Evolutionary conservation across 1,140 invertebrate genomes (phyloP).

Genomic region (Hyles vespertilio): DNA sequence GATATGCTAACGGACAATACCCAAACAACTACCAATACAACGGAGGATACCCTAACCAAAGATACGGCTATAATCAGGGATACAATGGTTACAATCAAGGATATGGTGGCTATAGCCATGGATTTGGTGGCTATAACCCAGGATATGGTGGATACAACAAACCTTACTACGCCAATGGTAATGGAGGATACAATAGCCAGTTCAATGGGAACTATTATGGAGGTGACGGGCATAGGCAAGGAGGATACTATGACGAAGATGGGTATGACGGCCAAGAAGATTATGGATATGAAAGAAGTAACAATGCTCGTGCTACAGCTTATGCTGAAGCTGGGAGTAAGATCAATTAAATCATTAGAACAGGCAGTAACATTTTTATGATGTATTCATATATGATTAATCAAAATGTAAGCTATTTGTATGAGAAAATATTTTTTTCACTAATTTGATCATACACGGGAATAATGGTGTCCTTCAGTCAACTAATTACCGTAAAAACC

Average conservation of each 20-base stretch:
- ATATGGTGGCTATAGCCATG: conserved; percentile 16
- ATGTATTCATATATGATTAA: too few relatives aligned
- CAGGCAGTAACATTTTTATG: too few relatives aligned
- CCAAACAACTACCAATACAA: conserved; percentile 61
- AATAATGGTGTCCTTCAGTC: too few relatives aligned
- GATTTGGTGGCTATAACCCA: conserved; percentile 25
- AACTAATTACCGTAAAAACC: too few relatives aligned
- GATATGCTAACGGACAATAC: conserved; percentile 38
- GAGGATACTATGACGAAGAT: too few relatives aligned
- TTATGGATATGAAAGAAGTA: conserved; percentile 10
- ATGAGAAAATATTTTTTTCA: too few relatives aligned
- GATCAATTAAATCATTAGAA: neutral
- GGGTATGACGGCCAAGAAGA: conserved; percentile 10
- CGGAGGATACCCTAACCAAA: conserved; percentile 22
- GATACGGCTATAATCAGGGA: conserved; percentile 20
- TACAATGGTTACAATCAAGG: conserved; percentile 19
- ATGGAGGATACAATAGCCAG: conserved; percentile 7
- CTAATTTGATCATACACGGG: too few relatives aligned
- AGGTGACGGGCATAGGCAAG: neutral
- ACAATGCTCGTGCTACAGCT: neutral
- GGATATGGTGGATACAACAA: conserved; percentile 48
- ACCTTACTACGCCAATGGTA: conserved; percentile 56
- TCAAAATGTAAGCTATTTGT: too few relatives aligned
- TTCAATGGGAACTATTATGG: conserved; percentile 15
- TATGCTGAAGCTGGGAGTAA: conserved; percentile 4